Evolutionary conservation across 2,888 invertebrate species (phyloP), one percentile per base, ranked within the genome.

Genomic region (Thumatha senex): DNA sequence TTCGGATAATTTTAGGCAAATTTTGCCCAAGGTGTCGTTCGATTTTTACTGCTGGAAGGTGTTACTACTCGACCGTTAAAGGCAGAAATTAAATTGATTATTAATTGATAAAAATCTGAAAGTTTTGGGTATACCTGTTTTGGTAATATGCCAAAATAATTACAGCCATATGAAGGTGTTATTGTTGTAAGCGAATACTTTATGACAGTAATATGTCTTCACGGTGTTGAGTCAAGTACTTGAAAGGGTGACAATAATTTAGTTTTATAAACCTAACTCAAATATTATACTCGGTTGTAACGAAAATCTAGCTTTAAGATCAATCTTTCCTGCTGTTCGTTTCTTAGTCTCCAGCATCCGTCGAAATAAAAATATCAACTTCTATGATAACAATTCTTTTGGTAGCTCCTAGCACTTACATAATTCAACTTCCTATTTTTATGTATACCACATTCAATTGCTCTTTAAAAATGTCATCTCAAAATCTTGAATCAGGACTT

Each of bases 1-100:
- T 77, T 78, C 62, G 75, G 80, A 70, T 72, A 80, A 81, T 83
- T 84, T 83, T 80, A 77, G 73, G 75, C 67, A 74, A 80, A 81
- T 82, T 80, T 80, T 78, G 62, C 51, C 51, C 67, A 72, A 74
- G 76, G 75, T 75, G 74, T 74, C 63, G 63, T 61, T 48, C 48
- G 61, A 76, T 77, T 74, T 76, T 67, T 73, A 66, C 34, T 56
- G 68, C 59, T 56, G 69, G 67, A 61, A 59, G 52, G 66, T 64
- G 65, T 67, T 53, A 58, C 48, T 35, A 42, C 36, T 35, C 48
- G 12, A 49, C 36, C 60, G 55, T 55, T 61, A 62, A 50, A 64
- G 55, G 36, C 31, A 56, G 50, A 58, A 57, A 61, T 56, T 58
- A 65, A 63, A 58, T 64, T 63, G 62, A 63, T 65, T 67, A 62